Percentiles rank a stretch among this genome's conserved stretches.
Conservation (phyloP, 2,113 vertebrate species). For the Pollimyrus isidori region DNA sequence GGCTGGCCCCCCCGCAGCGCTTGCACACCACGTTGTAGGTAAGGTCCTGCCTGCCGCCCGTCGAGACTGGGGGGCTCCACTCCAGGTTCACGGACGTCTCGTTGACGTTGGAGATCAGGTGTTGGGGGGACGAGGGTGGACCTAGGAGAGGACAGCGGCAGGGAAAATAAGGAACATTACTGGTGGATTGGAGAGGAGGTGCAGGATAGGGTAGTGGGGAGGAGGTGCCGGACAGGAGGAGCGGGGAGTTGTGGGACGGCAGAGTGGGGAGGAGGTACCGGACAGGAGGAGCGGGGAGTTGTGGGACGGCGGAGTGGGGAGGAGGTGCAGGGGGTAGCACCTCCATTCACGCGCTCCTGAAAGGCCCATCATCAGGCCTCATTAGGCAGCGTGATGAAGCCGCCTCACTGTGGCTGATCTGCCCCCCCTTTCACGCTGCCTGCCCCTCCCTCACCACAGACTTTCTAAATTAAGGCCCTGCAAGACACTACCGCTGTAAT, state of each 20-base stretch:
- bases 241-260: conserved; percentile 46
- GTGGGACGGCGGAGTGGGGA: conserved; percentile 38
- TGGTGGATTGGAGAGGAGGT: background rate
- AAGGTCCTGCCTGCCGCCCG: conserved; percentile 84
- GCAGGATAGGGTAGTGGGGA: background rate
- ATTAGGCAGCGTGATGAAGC: conserved; percentile 47
- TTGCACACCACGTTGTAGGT: conserved; percentile 91
- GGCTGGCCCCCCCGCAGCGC: conserved; percentile 70
- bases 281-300: conserved; percentile 29
- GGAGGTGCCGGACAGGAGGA: conserved; percentile 8
- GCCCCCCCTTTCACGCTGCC: background rate
- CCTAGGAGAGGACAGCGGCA: conserved; percentile 50
- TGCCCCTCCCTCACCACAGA: conserved; percentile 32
- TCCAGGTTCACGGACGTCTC: conserved; percentile 96
- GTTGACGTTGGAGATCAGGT: conserved; percentile 95
- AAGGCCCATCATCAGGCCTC: conserved; percentile 51
- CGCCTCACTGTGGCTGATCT: background rate
- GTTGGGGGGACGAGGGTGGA: conserved; percentile 83
- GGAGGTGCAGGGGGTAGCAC: conserved; percentile 13
- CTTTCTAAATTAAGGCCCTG: conserved; percentile 45
- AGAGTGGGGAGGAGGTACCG: background rate
- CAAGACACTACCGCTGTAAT: conserved; percentile 28
- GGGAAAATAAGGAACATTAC: background rate
- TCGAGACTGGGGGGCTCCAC: conserved; percentile 82
- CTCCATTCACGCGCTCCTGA: conserved; percentile 41